These are phyloP conservation scores for Euproctis similis DNA, from an alignment of 2,888 invertebrate genomes.

Conservation along the genomic window DNA sequence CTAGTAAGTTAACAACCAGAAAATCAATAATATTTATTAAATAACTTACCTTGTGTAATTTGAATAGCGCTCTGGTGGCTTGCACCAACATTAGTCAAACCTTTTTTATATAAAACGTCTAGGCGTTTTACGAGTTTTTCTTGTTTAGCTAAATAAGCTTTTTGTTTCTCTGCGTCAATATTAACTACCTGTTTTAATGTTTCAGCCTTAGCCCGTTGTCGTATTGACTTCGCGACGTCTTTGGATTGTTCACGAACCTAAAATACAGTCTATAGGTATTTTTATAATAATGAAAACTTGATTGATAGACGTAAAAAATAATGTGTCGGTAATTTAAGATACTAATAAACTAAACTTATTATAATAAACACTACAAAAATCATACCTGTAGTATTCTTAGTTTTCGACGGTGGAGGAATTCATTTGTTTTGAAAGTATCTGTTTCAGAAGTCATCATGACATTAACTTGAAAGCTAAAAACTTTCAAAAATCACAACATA, in stretches of 20 bases:
- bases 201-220: constrained; percentile 61
- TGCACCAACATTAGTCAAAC: constrained; percentile 49
- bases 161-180: constrained; percentile 48
- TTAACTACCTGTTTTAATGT: constrained; percentile 46
- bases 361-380: constrained; percentile 8
- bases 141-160: constrained; percentile 53
- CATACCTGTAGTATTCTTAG: constrained; percentile 68
- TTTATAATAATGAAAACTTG: no score
- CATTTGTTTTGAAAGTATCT: constrained; percentile 63
- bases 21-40: no score
- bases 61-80: constrained; percentile 49
- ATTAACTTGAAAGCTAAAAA: no score
- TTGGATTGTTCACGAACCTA: constrained; percentile 73
- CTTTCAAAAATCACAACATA: no score
- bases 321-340: no score
- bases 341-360: constrained; percentile 16
- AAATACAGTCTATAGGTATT: no score
- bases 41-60: constrained; percentile 34
- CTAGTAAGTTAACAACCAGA: no score
- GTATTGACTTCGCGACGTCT: constrained; percentile 65
- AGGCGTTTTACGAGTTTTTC: constrained; percentile 54
- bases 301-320: no score
- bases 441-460: constrained; percentile 60
- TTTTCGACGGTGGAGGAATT: constrained; percentile 61
- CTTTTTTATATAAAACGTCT: constrained; percentile 48